Evolutionary conservation across 2,113 vertebrate genomes (phyloP), one percentile per base, ranked within the genome.

Genomic region (Siphamia tubifer): DNA sequence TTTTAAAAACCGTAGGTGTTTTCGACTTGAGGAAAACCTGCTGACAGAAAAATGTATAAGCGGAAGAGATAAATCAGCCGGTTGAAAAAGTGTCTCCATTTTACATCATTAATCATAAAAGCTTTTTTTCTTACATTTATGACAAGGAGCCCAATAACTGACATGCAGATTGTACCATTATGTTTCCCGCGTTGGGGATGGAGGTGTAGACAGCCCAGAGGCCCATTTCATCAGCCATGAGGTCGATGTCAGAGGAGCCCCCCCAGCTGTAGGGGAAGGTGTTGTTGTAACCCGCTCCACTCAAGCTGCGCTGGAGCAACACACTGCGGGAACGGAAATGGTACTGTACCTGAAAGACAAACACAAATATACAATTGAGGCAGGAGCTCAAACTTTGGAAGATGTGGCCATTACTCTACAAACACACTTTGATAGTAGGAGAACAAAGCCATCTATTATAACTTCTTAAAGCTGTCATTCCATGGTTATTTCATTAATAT

Each of bases 171-270:
- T 1, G 3, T 71, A 91, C 89, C 85, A 91, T 76, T 5, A 92
- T 83, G 73, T 90, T 93, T 34, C 92, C 92, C n/a, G 94, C 92
- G 0, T 87, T 88, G 4, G 75, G 77, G 47, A 92, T 91, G 0
- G 94, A 96, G 87, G 95, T 96, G 80, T 97, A 97, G 58, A 95
- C 94, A n/a, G 88, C 95, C 96, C 96, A 98, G 12, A 98, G 90
- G 3, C 95, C 96, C 0, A 70, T 84, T 88, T 98, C 96, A 0
- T 98, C 96, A 3, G 95, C 95, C 0, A 96, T 96, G 48, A 98
- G 83, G 88, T 98, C 96, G 0, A 98, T 96, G 87, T 98, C 96
- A 0, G 96, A 96, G 32, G 95, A 97, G 7, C 96, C 96, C 0
- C 96, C 96, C 96, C 96, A 98, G 6, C 96, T 91, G 25, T 98